Conservation (phyloP, 2,797 vertebrate species). For the Oreochromis grahami region DNA sequence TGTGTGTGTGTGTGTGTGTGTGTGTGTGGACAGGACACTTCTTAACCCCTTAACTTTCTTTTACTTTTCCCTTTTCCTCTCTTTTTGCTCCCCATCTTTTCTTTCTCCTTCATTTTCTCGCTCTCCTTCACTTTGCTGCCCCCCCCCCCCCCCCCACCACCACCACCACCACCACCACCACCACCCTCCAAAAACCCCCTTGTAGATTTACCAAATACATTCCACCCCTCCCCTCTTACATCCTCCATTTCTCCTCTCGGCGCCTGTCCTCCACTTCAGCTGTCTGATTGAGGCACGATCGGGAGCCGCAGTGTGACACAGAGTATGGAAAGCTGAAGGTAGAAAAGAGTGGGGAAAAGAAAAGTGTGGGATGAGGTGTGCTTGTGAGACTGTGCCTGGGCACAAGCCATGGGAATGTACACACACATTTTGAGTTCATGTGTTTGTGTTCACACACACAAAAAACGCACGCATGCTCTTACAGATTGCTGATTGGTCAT, state of each 20-base stretch:
- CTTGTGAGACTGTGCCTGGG: not conserved
- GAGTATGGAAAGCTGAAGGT: not conserved
- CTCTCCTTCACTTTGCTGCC: not conserved
- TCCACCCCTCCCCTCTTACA: conserved; percentile 2
- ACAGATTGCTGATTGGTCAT: conserved; percentile 40
- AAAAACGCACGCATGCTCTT: fast-evolving
- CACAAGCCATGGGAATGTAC: not conserved
- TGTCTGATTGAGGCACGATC: not conserved
- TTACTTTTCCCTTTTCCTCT: not conserved
- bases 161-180: not conserved
- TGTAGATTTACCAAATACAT: conserved; percentile 14
- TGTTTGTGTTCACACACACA: not conserved
- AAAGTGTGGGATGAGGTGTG: not conserved
- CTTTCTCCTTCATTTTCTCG: conserved; percentile 11
- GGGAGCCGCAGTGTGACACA: not conserved
- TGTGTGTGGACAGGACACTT: not conserved
- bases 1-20: not conserved
- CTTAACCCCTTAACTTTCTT: not conserved
- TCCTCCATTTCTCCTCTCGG: conserved; percentile 9
- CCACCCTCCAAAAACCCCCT: not conserved
- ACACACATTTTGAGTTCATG: not conserved
- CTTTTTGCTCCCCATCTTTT: not conserved
- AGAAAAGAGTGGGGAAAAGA: not conserved
- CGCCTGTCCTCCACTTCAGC: not conserved
- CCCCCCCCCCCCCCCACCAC: not conserved